These are phyloP conservation scores for Petroica traversi DNA, from an alignment of 2,113 vertebrate species.

Conservation along the genomic window DNA sequence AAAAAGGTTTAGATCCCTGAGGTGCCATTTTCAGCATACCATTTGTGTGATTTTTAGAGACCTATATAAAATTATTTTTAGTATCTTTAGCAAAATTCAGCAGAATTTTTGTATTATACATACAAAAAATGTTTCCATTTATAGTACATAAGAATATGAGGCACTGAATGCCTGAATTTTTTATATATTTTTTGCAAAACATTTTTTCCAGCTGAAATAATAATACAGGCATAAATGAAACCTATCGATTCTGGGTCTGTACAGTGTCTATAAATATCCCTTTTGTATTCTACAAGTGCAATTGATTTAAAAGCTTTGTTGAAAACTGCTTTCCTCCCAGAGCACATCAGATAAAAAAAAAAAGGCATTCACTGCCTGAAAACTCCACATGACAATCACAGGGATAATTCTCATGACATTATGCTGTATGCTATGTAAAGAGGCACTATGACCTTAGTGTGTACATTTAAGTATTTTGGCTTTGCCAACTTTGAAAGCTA, in stretches of 20 bases:
- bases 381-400: slow-evolving; percentile 24
- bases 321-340: slow-evolving; percentile 17
- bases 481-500: not conserved
- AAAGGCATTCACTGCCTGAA: slow-evolving; percentile 17
- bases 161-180: not conserved
- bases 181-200: not conserved
- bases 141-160: not conserved
- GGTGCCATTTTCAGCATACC: slow-evolving; percentile 59
- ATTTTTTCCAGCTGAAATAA: not conserved
- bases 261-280: slow-evolving; percentile 27
- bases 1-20: slow-evolving; percentile 21
- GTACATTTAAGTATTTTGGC: not conserved
- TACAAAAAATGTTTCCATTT: not conserved
- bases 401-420: slow-evolving; percentile 5
- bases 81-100: not conserved
- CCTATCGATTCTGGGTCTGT: not conserved
- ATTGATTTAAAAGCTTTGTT: slow-evolving; percentile 40
- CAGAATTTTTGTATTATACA: slow-evolving; percentile 16
- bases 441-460: not conserved
- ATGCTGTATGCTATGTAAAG: not conserved
- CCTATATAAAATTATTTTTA: not conserved
- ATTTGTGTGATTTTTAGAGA: slow-evolving; percentile 42
- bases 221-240: not conserved
- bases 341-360: not conserved
- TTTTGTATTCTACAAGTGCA: slow-evolving; percentile 10